Evolutionary conservation across 2,113 vertebrate genomes (phyloP).

Genomic region (Megaptera novaeangliae): DNA sequence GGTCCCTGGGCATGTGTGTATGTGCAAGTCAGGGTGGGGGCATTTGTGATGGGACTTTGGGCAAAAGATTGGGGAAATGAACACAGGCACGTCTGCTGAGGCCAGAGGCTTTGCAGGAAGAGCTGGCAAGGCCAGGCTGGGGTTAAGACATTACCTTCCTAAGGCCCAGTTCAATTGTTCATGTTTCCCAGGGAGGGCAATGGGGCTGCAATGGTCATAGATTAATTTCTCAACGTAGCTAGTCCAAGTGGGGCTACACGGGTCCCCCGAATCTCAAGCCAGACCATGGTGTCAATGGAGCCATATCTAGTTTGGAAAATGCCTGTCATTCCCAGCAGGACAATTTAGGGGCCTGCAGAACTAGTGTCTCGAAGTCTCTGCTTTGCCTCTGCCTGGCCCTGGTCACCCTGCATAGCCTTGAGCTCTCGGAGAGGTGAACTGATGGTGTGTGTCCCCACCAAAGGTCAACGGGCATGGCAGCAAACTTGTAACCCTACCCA

Average conservation of each 20-base stretch:
- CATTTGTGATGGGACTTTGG: neutral
- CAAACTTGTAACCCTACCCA: slow-evolving; percentile 33
- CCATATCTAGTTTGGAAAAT: neutral
- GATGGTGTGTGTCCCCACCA: slow-evolving; percentile 20
- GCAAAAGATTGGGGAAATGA: neutral
- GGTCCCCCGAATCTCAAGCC: neutral
- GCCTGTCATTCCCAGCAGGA: neutral
- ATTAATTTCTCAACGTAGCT: neutral
- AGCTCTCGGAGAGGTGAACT: neutral
- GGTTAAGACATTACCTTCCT: neutral
- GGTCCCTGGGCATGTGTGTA: fast-evolving
- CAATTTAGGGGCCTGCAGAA: neutral
- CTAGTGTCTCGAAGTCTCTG: neutral
- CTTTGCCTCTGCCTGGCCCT: neutral
- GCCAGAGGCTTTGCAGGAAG: neutral
- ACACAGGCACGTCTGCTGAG: neutral
- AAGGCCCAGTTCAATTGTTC: neutral
- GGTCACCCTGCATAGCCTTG: neutral
- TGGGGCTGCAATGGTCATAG: neutral
- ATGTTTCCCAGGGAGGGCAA: neutral
- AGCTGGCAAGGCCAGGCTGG: neutral
- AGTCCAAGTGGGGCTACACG: fast-evolving
- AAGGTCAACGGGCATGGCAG: neutral
- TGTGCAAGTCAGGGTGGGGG: neutral
- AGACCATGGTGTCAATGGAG: neutral